Base-by-base conservation (phyloP, 2,888 invertebrate genomes). In the Diogma glabrata region DNA sequence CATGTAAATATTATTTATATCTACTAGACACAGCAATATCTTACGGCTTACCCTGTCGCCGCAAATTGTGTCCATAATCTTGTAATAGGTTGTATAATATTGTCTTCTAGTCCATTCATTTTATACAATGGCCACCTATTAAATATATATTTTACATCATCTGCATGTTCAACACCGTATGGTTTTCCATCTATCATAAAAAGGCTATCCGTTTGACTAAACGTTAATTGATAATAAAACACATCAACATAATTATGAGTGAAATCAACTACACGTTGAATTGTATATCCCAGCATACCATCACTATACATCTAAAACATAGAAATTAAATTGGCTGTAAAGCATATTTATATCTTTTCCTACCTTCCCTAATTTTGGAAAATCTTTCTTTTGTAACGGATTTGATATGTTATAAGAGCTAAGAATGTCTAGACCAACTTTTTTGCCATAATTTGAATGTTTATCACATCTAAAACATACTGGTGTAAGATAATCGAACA, bases 181-280 rank as follows among this genome's bases (percentile, higher is more conserved):
- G 76, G 74, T 50, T 69, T 71, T 19, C 76, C 75, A 47, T 67
- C 70, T 0, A n/a, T n/a, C n/a, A n/a, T n/a, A n/a, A n/a, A n/a
- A n/a, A n/a, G n/a, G n/a, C 81, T 80, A 56, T 72, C 73, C 55
- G 75, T 69, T 3, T 82, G 82, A 59, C 77, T 72, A 61, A 77
- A 81, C 8, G 74, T 70, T 58, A 82, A 81, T 46, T 74, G 67
- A 61, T 79, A 81, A 61, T 80, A 80, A 64, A 74, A 84, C 2
- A 82, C 77, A 64, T 10, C 69, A 67, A 1, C 75, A 79, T 26
- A 75, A 69, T 4, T 74, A 69, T 1, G 79, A 73, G 20, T n/a
- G n/a, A n/a, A n/a, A n/a, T n/a, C n/a, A n/a, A n/a, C n/a, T n/a
- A n/a, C n/a, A n/a, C n/a, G n/a, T n/a, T n/a, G n/a, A n/a, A n/a